Percentiles rank a stretch among this genome's conserved stretches.
Evolutionary conservation across 2,113 vertebrate genomes (phyloP).

Genomic region (Brachyistius frenatus): DNA sequence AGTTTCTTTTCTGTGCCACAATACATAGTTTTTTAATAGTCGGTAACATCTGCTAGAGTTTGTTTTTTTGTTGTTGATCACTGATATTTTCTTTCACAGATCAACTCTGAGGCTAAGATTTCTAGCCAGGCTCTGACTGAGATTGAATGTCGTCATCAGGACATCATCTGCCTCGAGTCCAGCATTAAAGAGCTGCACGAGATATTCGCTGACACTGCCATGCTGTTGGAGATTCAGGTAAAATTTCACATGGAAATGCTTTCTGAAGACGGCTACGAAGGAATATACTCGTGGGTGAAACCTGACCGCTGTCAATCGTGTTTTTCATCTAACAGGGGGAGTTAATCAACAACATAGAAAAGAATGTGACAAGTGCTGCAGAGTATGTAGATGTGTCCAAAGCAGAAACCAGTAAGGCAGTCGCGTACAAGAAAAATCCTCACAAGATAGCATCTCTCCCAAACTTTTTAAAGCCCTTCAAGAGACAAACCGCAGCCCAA

Average conservation of each 20-base stretch:
- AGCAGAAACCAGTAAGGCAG: conserved; percentile 87
- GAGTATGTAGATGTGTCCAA: conserved; percentile 87
- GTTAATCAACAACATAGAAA: conserved; percentile 94
- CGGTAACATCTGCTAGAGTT: background rate
- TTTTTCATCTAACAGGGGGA: conserved; percentile 86
- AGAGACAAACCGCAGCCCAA: conserved; percentile 33
- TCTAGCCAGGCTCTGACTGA: conserved; percentile 90
- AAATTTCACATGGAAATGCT: background rate
- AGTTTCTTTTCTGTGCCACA: background rate
- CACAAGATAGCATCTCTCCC: conserved; percentile 83
- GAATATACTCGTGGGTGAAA: background rate
- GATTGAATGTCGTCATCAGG: conserved; percentile 91
- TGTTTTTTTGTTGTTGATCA: background rate
- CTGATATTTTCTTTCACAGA: conserved; percentile 72
- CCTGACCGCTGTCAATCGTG: conserved; percentile 11
- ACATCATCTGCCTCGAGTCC: conserved; percentile 91
- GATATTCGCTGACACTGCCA: conserved; percentile 90
- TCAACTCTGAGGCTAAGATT: conserved; percentile 85
- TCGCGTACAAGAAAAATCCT: conserved; percentile 89
- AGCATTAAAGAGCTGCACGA: conserved; percentile 91
- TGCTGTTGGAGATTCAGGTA: conserved; percentile 93
- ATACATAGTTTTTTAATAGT: background rate
- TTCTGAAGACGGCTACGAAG: background rate
- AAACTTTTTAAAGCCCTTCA: conserved; percentile 69
- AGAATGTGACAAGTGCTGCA: conserved; percentile 85